phyloP scores from a whole-genome alignment of 2,888 invertebrate genomes.

The Plagodis pulveraria region DNA sequence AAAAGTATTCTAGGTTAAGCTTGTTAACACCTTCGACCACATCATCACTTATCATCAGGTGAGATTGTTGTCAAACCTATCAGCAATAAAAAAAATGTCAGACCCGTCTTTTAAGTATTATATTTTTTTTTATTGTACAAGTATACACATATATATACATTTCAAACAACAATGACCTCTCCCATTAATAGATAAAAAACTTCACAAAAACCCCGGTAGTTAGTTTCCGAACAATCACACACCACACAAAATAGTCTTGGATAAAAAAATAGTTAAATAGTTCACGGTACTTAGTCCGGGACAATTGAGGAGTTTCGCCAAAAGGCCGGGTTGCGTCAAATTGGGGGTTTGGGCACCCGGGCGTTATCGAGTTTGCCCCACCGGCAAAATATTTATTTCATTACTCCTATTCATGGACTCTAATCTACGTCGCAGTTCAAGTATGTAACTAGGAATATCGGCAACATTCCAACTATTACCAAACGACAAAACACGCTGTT shows the following conservation, averaged over 20 bases:
- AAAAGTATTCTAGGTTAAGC: too few relatives aligned
- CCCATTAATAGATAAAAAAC: not conserved
- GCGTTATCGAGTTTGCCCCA: conserved; percentile 77
- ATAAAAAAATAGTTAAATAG: not conserved
- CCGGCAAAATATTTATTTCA: conserved; percentile 85
- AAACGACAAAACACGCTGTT: too few relatives aligned
- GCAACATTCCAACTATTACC: too few relatives aligned
- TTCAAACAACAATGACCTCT: too few relatives aligned
- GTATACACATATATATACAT: too few relatives aligned
- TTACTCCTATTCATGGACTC: conserved; percentile 82
- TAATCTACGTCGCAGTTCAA: conserved; percentile 73
- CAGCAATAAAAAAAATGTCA: too few relatives aligned
- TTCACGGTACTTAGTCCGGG: conserved; percentile 68
- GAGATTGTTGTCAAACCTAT: too few relatives aligned
- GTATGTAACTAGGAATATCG: conserved; percentile 19
- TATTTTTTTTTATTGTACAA: too few relatives aligned
- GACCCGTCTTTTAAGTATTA: too few relatives aligned
- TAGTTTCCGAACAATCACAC: conserved; percentile 74
- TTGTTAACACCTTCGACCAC: too few relatives aligned
- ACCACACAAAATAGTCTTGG: conserved; percentile 46
- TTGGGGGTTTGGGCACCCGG: conserved; percentile 75
- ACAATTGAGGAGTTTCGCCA: conserved; percentile 74
- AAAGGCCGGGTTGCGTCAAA: conserved; percentile 69
- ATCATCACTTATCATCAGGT: too few relatives aligned
- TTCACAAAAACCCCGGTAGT: conserved; percentile 49